Conservation (phyloP, 1,140 invertebrate genomes). For the Fopius arisanus region DNA sequence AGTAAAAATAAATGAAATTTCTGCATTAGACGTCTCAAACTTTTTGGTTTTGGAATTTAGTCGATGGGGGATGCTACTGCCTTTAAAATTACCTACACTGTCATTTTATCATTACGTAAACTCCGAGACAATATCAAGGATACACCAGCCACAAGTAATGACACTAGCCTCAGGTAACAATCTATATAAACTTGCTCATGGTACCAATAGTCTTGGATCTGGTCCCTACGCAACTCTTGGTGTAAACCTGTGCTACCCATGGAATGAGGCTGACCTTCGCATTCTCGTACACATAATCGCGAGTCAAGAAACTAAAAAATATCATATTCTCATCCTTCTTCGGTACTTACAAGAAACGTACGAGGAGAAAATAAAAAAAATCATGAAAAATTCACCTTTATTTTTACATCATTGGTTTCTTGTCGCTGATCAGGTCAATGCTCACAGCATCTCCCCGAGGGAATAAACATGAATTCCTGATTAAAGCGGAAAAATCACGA, state of each 20-base stretch:
- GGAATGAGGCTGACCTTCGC: constrained; percentile 61
- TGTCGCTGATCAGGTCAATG: background rate
- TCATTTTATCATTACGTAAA: too few relatives aligned
- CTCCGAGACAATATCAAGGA: background rate
- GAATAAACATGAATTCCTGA: background rate
- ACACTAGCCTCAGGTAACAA: constrained; percentile 18
- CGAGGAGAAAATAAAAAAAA: background rate
- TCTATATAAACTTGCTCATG: background rate
- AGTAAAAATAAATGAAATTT: too few relatives aligned
- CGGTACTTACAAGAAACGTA: background rate
- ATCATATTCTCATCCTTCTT: background rate
- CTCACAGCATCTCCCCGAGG: background rate
- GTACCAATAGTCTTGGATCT: background rate
- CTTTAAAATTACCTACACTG: too few relatives aligned
- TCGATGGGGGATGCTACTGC: too few relatives aligned
- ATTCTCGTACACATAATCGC: constrained; percentile 48
- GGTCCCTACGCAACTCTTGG: background rate
- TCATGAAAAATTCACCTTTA: background rate
- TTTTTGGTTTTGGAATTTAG: too few relatives aligned
- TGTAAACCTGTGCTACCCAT: background rate
- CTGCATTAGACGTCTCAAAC: too few relatives aligned
- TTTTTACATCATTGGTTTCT: background rate
- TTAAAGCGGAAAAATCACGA: background rate
- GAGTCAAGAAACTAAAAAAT: constrained; percentile 15
- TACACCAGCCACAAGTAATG: constrained; percentile 13